These are phyloP conservation scores for Phylloscopus collybita DNA, from an alignment of 2,797 vertebrate species.

Conservation along the genomic window DNA sequence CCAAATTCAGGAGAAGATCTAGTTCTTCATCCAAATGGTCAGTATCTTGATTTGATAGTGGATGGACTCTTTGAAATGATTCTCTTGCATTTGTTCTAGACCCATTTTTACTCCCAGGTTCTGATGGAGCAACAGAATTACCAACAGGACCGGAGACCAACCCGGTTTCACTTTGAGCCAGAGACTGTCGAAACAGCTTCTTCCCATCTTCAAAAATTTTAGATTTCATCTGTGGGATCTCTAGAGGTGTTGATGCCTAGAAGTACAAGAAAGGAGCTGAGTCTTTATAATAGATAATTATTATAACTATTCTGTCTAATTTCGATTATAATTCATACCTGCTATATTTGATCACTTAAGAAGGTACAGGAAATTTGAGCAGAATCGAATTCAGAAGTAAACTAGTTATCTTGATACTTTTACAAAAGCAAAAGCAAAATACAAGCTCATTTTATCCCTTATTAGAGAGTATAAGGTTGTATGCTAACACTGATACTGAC, in stretches of 20 bases:
- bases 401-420: background rate
- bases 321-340: background rate
- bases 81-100: background rate
- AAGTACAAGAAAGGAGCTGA: background rate
- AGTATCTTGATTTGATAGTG: background rate
- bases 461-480: background rate
- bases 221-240: conserved; percentile 80
- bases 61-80: background rate
- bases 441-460: background rate
- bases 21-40: conserved; percentile 86
- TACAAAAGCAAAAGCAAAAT: background rate
- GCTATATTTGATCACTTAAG: background rate
- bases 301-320: background rate
- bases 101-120: conserved; percentile 8
- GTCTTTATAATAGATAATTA: background rate
- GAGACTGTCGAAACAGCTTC: conserved; percentile 61
- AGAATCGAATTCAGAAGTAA: background rate
- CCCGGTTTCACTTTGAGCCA: background rate
- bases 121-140: background rate
- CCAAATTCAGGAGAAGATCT: conserved; percentile 86
- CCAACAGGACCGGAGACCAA: background rate
- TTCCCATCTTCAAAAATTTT: conserved; percentile 68
- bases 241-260: conserved; percentile 83
- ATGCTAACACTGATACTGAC: background rate
- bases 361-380: background rate